Evolutionary conservation across 2,888 invertebrate genomes (phyloP), one percentile per base, ranked within the genome.

Genomic region (Heliconius ethilla): DNA sequence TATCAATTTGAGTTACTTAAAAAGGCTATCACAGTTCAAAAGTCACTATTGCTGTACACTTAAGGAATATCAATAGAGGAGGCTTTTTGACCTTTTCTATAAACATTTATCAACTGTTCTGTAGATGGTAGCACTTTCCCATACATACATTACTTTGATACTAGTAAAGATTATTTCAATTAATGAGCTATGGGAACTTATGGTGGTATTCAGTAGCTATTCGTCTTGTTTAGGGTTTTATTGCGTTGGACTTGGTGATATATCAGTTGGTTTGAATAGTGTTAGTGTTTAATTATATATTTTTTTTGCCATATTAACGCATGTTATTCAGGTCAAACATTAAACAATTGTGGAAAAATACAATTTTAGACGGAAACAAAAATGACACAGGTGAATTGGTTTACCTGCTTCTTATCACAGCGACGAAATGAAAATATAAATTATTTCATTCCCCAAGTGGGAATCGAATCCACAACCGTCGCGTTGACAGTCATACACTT

Each of bases 111-210:
- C 76, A 70, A 75, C 10, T 62, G 27, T 69, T 70, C 70, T 70
- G 29, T 65, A 70, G 51, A 70, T 59, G 69, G 37, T 76, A 74
- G 65, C 51, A 40, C 65, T 65, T 72, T 76, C 76, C 76, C 76
- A 76, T 76, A 72, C n/a, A n/a, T 59, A 59, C 59, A 59, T 59
- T 59, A 59, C 70, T 37, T 37, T 55, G 70, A 45, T 70, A 76
- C 25, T 37, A 40, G 27, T 72, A 76, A 76, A 76, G 72, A 72
- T 76, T 51, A 76, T 76, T 76, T 70, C 55, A 70, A 69, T 72
- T 76, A 76, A 72, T 76, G 72, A 76, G 72, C 76, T 65, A 76
- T 76, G 76, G 70, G 76, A 76, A 72, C 55, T 63, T 65, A 65
- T 72, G 55, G 55, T 70, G 65, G n/a, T 25, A 73, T 77, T 77